Conservation (phyloP, 2,888 invertebrate genomes). For the Epirrhoe alternata region DNA sequence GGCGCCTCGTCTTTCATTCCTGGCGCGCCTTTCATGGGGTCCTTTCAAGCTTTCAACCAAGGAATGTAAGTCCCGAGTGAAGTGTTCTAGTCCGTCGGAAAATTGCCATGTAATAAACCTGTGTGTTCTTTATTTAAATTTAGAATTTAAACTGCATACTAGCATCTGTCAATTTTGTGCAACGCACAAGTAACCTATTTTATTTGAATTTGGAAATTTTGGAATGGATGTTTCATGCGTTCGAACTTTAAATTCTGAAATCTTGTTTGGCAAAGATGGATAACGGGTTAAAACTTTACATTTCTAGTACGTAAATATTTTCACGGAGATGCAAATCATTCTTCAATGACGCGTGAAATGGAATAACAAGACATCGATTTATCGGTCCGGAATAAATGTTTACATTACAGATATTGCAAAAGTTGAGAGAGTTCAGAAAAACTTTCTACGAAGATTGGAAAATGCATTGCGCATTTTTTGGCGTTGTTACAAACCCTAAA, state of each 20-base stretch:
- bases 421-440: conserved; percentile 17
- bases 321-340: conserved; percentile 28
- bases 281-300: background rate
- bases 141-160: background rate
- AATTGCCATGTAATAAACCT: background rate
- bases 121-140: background rate
- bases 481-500: no score
- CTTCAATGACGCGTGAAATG: conserved; percentile 32
- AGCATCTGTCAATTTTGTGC: background rate
- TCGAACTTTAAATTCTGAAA: background rate
- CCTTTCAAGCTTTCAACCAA: conserved; percentile 49
- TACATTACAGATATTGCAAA: conserved; percentile 14
- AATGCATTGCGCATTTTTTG: conserved; percentile 7
- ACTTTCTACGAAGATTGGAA: conserved; percentile 17
- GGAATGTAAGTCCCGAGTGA: conserved; percentile 11
- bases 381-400: conserved; percentile 33
- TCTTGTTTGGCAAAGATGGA: background rate
- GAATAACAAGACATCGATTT: conserved; percentile 31
- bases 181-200: background rate
- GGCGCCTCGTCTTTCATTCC: conserved; percentile 15
- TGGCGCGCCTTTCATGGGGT: conserved; percentile 58
- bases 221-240: background rate
- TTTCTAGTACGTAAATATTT: conserved; percentile 24
- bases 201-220: background rate
- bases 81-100: background rate